Evolutionary conservation across 2,888 invertebrate genomes (phyloP).

Genomic region (Podotricha telesiphe): DNA sequence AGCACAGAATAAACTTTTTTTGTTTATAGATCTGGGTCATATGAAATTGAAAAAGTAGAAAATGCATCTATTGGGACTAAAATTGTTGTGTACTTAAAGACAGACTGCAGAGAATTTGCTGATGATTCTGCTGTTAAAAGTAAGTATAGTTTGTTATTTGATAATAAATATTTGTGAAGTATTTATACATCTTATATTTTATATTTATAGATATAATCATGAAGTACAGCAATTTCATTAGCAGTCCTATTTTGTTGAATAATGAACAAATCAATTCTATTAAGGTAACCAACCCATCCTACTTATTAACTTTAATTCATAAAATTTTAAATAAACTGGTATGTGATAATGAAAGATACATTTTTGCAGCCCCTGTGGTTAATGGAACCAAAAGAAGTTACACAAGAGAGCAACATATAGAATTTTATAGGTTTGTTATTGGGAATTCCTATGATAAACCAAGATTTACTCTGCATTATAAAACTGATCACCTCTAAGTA

Average conservation of each 20-base stretch:
- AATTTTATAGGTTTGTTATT: conserved; percentile 96
- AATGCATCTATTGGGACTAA: conserved; percentile 95
- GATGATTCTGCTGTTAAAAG: conserved; percentile 93
- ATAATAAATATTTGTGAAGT: not conserved
- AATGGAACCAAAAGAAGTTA: conserved; percentile 94
- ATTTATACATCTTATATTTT: conserved; percentile 9
- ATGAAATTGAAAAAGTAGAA: conserved; percentile 94
- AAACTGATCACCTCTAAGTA: conserved; percentile 95
- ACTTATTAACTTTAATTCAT: not conserved
- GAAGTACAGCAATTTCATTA: conserved; percentile 99
- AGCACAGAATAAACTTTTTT: too few relatives aligned
- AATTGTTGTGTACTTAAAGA: conserved; percentile 94
- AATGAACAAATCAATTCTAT: conserved; percentile 94
- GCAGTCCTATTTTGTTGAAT: conserved; percentile 95
- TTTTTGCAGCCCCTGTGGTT: conserved; percentile 93
- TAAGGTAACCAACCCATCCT: conserved; percentile 78
- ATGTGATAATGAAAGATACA: conserved; percentile 2
- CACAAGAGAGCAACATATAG: conserved; percentile 92
- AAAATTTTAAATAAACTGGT: conserved; percentile 1
- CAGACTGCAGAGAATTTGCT: conserved; percentile 94
- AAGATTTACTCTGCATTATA: conserved; percentile 95
- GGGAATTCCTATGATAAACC: conserved; percentile 94
- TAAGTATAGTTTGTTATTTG: conserved; percentile 48
- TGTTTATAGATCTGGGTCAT: conserved; percentile 88
- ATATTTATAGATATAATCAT: conserved; percentile 89